These are phyloP conservation scores for Parascotia fuliginaria DNA, from an alignment of 2,888 invertebrate species.

Conservation along the genomic window DNA sequence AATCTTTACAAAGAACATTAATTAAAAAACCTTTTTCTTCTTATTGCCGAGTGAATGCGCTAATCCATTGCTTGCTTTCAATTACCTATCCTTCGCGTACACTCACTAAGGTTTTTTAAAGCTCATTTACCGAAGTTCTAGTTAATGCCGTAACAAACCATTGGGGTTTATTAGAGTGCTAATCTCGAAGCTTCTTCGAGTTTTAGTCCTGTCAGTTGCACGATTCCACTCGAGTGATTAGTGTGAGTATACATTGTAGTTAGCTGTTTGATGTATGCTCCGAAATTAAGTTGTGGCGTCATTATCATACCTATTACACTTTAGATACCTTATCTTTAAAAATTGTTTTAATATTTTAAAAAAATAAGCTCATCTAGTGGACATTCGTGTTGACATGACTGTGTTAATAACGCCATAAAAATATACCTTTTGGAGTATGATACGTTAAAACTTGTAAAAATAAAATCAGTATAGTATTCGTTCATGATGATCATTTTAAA, in stretches of 20 bases:
- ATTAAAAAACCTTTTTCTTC: slow-evolving; percentile 1
- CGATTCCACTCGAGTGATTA: slow-evolving; percentile 61
- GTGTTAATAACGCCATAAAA: too few relatives aligned
- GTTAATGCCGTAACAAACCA: slow-evolving; percentile 19
- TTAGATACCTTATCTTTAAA: neutral
- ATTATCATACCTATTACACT: neutral
- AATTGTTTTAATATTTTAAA: too few relatives aligned
- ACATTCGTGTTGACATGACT: too few relatives aligned
- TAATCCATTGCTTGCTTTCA: slow-evolving; percentile 4
- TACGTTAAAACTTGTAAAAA: too few relatives aligned
- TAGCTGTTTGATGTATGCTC: slow-evolving; percentile 56
- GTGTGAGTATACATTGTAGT: slow-evolving; percentile 67
- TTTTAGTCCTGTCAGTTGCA: slow-evolving; percentile 62
- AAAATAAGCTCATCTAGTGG: too few relatives aligned
- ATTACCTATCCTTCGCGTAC: slow-evolving; percentile 1
- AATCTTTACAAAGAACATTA: too few relatives aligned
- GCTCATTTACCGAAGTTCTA: slow-evolving; percentile 3
- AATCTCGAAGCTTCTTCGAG: slow-evolving; percentile 49
- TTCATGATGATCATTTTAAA: too few relatives aligned
- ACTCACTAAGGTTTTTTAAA: neutral
- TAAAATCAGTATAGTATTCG: too few relatives aligned
- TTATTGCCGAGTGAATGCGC: neutral
- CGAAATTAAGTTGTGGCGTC: slow-evolving; percentile 21
- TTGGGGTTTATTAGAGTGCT: slow-evolving; percentile 30
- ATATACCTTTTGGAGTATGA: too few relatives aligned